Base-by-base conservation (phyloP, 2,113 vertebrate species). In the Saccopteryx leptura region DNA sequence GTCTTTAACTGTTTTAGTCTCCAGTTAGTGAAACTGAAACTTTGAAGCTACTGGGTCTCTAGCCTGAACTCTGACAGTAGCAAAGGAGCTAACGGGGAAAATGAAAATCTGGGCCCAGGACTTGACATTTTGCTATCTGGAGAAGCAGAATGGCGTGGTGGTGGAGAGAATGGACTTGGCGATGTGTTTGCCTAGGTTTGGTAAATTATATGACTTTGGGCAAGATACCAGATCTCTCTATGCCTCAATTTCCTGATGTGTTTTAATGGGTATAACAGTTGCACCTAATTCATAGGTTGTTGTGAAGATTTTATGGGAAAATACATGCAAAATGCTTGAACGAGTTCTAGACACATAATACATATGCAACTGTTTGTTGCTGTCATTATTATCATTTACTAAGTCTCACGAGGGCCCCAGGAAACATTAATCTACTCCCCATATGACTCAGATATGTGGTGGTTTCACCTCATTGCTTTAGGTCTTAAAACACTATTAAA, bases 401-500 rank as follows among this genome's bases (percentile, higher is more conserved):
- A 56, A n/a, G 7, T 87, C 80, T 84, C 79, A 48, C 48, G 60
- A 94, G 72, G 50, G 58, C 39, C 52, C 15, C 56, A 71, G 26
- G 52, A 69, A 90, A 79, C 46, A n/a, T 85, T 75, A 80, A 56
- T 94, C 74, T 61, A 50, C 75, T 92, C 56, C 66, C 9, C 31
- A 18, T 79, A n/a, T 90, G 66, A 48, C 84, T 90, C n/a, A 90
- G 17, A 87, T 75, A 63, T 31, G 39, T 58, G 74, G 6, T 84
- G 88, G 46, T 97, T 85, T 96, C 48, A 90, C 15, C 66, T 93
- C 46, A 50, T 88, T 97, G 54, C 78, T 91, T 91, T 85, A 58
- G 15, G 31, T 61, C 58, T 93, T 89, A 48, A 85, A 93, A 66
- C 79, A 46, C 28, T 81, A 17, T 72, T 88, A 69, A 76, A 94